These are phyloP conservation scores for Morpho helenor DNA, from an alignment of 2,888 invertebrate genomes.

Conservation along the genomic window DNA sequence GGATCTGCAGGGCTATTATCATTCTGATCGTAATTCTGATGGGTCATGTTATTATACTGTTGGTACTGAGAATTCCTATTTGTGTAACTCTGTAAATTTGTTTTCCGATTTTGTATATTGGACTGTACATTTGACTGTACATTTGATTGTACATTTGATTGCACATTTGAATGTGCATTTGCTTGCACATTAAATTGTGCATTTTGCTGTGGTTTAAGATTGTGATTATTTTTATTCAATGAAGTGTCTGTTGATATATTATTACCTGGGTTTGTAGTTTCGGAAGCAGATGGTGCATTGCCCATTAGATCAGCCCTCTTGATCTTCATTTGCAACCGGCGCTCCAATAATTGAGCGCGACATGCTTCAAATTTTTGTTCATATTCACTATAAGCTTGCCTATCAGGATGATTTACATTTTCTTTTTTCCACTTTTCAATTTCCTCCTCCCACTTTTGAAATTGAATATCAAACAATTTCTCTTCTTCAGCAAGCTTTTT, in stretches of 20 bases:
- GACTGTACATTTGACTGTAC: neutral
- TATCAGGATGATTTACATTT: constrained; percentile 95
- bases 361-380: constrained; percentile 94
- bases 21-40: constrained; percentile 36
- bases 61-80: constrained; percentile 36
- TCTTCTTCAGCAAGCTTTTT: constrained; percentile 79
- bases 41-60: constrained; percentile 34
- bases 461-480: constrained; percentile 64
- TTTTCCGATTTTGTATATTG: constrained; percentile 15
- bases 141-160: neutral
- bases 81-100: constrained; percentile 30
- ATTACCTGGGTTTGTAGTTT: constrained; percentile 31
- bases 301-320: constrained; percentile 69
- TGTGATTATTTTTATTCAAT: constrained; percentile 25
- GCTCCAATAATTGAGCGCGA: constrained; percentile 86
- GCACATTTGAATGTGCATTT: constrained; percentile 20
- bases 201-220: too few species aligned
- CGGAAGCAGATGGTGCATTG: constrained; percentile 37
- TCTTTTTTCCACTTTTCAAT: constrained; percentile 77
- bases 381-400: constrained; percentile 90
- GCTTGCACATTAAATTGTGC: constrained; percentile 24
- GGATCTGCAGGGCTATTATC: constrained; percentile 39
- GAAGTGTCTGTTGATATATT: constrained; percentile 40
- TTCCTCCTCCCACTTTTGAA: constrained; percentile 81
- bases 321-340: constrained; percentile 89